Evolutionary conservation across 2,888 invertebrate genomes (phyloP).

Genomic region (Poecilobothrus nobilitatus): DNA sequence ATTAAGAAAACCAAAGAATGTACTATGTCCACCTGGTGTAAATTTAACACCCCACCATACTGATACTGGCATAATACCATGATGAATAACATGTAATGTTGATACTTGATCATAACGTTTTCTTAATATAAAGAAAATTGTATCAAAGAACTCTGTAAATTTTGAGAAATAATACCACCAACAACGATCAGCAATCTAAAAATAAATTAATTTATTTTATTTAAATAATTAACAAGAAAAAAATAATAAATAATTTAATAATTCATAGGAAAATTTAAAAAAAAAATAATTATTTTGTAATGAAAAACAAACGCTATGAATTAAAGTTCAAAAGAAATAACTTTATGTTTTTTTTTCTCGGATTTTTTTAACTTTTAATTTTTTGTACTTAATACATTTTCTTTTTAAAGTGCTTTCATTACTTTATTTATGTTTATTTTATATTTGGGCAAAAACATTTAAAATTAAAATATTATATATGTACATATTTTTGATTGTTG

Average conservation of each 20-base stretch:
- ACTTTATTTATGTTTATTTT: no score
- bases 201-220: constrained; percentile 21
- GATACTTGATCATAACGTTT: constrained; percentile 90
- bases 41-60: constrained; percentile 89
- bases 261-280: no score
- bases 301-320: no score
- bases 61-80: constrained; percentile 90
- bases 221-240: constrained; percentile 14
- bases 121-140: constrained; percentile 87
- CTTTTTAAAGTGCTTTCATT: no score
- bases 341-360: no score
- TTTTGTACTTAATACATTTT: no score
- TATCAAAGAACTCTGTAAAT: constrained; percentile 89
- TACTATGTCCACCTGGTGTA: constrained; percentile 83
- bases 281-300: no score
- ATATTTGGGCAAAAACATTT: no score
- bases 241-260: constrained; percentile 6
- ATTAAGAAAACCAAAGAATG: constrained; percentile 89
- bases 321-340: no score
- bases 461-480: no score
- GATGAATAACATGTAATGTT: constrained; percentile 87
- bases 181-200: constrained; percentile 72
- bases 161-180: constrained; percentile 96
- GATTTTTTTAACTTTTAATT: no score
- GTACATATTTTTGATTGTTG: no score